Evolutionary conservation across 2,113 vertebrate species (phyloP), one percentile per base, ranked within the genome.

Genomic region (Solea solea): DNA sequence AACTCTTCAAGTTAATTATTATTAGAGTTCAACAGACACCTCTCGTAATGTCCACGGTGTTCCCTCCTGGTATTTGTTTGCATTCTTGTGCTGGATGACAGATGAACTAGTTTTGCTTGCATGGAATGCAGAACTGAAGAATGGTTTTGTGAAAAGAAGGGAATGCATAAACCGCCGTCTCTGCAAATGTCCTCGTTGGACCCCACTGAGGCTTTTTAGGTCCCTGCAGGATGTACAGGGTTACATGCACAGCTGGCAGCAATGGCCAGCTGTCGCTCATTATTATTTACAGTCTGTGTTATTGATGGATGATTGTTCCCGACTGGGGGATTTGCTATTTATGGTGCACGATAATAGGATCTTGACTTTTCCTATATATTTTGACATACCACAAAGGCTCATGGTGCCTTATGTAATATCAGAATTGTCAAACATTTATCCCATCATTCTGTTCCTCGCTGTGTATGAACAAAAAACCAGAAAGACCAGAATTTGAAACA

Each of bases 11-110:
- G 54, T 63, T 71, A 70, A 84, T 73, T 57, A 84, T 73, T 57
- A 85, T 76, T 62, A 73, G 59, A 55, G 64, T 21, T 64, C 27
- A 72, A 15, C 49, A 64, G 52, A 69, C 52, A 55, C 60, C 55
- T 42, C 13, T 51, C 68, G 69, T 55, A 54, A 75, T 51, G 56
- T 76, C 46, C 60, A 62, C 44, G 49, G 42, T 10, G 44, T 75
- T 64, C 78, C 42, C 44, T 59, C 42, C 78, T 86, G 79, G 74
- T 81, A 78, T 79, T 85, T 86, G 79, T 88, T 87, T 84, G 74
- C 80, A 86, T 89, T 90, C 80, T 80, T 85, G 68, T 75, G 67
- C 73, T 55, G 74, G 70, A 81, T 86, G 83, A 85, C 80, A 84
- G 82, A 86, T 86, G 72, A 85, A 79, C 65, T 34, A 46, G 64